Percentiles rank a stretch among this genome's conserved stretches.
Conservation (phyloP, 2,888 invertebrate genomes). For the Pycnomerus fuliginosus region DNA sequence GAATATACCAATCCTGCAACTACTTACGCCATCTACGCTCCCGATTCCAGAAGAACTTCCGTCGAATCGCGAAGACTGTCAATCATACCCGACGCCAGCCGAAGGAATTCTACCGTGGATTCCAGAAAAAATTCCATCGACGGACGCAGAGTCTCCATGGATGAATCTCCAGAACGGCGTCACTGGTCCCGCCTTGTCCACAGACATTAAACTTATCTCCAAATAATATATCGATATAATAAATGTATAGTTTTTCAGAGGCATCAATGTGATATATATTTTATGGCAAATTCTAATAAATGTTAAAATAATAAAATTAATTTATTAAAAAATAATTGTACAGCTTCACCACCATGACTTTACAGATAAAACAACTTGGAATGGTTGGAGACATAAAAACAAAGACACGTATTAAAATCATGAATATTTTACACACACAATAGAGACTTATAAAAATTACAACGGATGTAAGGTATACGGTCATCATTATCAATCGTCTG, state of each 20-base stretch:
- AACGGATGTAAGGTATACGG: neutral
- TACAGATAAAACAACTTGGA: slow-evolving; percentile 6
- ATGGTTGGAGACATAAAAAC: too few species aligned
- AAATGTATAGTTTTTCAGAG: too few species aligned
- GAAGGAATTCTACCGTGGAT: slow-evolving; percentile 19
- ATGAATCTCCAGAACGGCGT: slow-evolving; percentile 34
- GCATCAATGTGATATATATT: too few species aligned
- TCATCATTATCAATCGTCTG: slow-evolving; percentile 46
- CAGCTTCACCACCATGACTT: too few species aligned
- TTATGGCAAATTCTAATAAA: too few species aligned
- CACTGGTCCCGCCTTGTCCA: slow-evolving; percentile 38
- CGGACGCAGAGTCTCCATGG: slow-evolving; percentile 28
- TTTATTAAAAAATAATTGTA: too few species aligned
- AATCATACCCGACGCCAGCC: slow-evolving; percentile 27
- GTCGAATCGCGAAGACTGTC: slow-evolving; percentile 23
- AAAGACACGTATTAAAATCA: neutral
- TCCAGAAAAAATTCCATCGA: slow-evolving; percentile 20
- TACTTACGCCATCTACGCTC: slow-evolving; percentile 13
- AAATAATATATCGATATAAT: too few species aligned
- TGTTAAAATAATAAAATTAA: too few species aligned
- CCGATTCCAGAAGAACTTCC: slow-evolving; percentile 21
- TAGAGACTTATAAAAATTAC: neutral
- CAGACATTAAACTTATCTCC: slow-evolving; percentile 32
- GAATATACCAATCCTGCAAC: too few species aligned
- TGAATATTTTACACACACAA: neutral